phyloP scores from a whole-genome alignment of 2,888 invertebrate species.

The Pheosia tremula region DNA sequence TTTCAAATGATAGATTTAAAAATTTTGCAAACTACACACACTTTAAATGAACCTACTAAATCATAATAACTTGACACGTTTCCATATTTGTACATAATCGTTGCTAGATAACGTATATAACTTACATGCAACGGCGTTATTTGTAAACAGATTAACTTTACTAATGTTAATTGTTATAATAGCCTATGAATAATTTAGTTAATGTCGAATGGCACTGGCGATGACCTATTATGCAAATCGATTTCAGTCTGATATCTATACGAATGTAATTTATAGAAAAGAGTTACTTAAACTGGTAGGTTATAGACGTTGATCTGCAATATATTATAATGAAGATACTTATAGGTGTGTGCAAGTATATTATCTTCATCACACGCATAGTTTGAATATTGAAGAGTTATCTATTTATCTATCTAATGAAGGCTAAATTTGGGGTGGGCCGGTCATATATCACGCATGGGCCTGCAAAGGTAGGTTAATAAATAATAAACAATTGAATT shows the following conservation, averaged over 20 bases:
- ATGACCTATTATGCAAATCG: not conserved
- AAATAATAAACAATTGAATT: too few species aligned
- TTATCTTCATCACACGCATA: too few species aligned
- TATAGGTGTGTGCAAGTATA: too few species aligned
- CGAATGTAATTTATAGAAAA: not conserved
- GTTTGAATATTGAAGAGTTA: too few species aligned
- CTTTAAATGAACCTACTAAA: not conserved
- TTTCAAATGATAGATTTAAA: too few species aligned
- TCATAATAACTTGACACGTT: not conserved
- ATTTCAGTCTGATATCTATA: not conserved
- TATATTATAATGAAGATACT: too few species aligned
- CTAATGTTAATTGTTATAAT: constrained; percentile 18
- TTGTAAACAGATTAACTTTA: constrained; percentile 11
- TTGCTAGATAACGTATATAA: not conserved
- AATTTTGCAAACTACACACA: not conserved
- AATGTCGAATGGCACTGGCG: not conserved
- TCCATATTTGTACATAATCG: constrained; percentile 4
- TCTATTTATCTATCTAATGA: too few species aligned
- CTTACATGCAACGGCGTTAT: not conserved
- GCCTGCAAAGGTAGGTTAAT: too few species aligned
- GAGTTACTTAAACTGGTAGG: not conserved
- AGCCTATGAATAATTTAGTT: constrained; percentile 10
- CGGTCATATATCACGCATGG: too few species aligned
- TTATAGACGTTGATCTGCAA: too few species aligned
- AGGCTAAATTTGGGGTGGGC: too few species aligned